These are phyloP conservation scores for Parascotia fuliginaria DNA, from an alignment of 2,888 invertebrate species.

Conservation along the genomic window DNA sequence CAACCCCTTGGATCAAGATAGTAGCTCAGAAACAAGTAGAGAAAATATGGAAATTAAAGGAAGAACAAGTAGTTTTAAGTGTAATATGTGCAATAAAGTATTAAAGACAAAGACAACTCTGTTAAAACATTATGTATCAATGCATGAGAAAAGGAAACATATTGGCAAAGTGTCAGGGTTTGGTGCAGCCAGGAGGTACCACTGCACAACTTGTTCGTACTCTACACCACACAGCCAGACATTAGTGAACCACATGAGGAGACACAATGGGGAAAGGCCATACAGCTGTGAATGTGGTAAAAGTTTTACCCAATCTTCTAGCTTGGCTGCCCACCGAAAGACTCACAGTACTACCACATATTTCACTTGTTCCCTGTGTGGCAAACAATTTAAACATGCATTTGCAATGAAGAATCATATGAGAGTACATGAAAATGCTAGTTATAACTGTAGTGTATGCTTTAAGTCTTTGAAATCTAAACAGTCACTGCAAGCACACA, in stretches of 20 bases:
- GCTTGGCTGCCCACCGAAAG: slow-evolving; percentile 74
- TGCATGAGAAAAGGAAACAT: slow-evolving; percentile 73
- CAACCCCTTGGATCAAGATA: background rate
- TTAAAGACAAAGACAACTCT: slow-evolving; percentile 66
- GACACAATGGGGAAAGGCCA: slow-evolving; percentile 77
- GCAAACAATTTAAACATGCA: slow-evolving; percentile 81
- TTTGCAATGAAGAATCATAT: slow-evolving; percentile 74
- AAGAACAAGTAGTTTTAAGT: slow-evolving; percentile 39
- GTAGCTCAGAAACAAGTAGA: background rate
- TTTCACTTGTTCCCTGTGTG: slow-evolving; percentile 75
- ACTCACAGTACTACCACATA: slow-evolving; percentile 69
- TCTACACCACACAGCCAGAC: slow-evolving; percentile 79
- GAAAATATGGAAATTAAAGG: background rate
- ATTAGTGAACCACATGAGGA: slow-evolving; percentile 75
- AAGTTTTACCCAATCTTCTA: slow-evolving; percentile 75
- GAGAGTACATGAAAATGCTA: slow-evolving; percentile 68
- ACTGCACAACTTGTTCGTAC: slow-evolving; percentile 75
- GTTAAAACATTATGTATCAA: slow-evolving; percentile 63
- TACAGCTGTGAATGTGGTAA: slow-evolving; percentile 78
- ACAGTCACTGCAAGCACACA: slow-evolving; percentile 68
- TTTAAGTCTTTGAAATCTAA: slow-evolving; percentile 74
- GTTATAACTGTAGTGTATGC: slow-evolving; percentile 70
- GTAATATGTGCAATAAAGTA: slow-evolving; percentile 63
- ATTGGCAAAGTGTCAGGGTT: slow-evolving; percentile 70
- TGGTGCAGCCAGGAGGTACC: slow-evolving; percentile 67